These are phyloP conservation scores for Pangasius krempfi DNA, from an alignment of 2,797 vertebrate genomes.

Conservation along the genomic window DNA sequence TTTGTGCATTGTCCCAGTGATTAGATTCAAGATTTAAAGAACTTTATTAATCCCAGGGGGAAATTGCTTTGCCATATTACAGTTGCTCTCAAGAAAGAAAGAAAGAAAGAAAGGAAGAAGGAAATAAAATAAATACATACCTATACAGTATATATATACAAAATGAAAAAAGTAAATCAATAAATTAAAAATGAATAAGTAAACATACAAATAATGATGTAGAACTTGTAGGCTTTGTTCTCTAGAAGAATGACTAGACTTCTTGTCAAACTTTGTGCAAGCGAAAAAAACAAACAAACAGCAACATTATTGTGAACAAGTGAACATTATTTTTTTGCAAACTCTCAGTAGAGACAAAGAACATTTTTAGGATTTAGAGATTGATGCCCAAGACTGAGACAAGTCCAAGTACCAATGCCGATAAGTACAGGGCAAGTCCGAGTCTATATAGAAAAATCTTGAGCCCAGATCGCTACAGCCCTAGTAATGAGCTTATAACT, in stretches of 20 bases:
- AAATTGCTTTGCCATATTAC: too few relatives aligned
- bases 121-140: too few relatives aligned
- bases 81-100: too few relatives aligned
- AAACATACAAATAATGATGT: too few relatives aligned
- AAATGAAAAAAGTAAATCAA: too few relatives aligned
- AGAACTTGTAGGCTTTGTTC: background rate
- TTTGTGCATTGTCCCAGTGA: background rate
- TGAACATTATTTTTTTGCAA: background rate
- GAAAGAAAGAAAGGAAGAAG: too few relatives aligned
- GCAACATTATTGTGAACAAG: too few relatives aligned
- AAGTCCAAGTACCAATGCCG: background rate
- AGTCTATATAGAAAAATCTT: background rate
- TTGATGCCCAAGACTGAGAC: background rate
- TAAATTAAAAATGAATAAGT: too few relatives aligned
- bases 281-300: background rate
- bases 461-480: background rate
- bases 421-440: background rate
- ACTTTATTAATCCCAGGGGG: too few relatives aligned
- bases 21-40: too few relatives aligned
- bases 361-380: background rate
- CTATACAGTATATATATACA: too few relatives aligned
- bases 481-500: background rate
- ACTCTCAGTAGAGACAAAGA: background rate
- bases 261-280: background rate
- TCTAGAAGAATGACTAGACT: background rate